Conservation (phyloP, 2,113 vertebrate species). For the Crotophaga sulcirostris region DNA sequence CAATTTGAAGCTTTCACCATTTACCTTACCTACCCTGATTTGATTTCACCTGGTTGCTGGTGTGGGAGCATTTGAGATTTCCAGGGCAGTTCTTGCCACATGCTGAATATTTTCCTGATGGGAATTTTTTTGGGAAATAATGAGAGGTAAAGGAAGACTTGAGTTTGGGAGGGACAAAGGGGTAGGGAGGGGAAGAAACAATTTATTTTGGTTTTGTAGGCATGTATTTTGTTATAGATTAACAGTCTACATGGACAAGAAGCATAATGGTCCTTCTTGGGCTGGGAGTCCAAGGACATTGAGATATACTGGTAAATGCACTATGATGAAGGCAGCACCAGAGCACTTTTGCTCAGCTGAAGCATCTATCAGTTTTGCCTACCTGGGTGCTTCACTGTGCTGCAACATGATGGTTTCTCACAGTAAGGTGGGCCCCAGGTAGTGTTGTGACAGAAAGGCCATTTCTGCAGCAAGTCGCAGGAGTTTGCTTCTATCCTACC, state of each 20-base stretch:
- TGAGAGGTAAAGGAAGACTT: not conserved
- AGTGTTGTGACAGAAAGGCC: not conserved
- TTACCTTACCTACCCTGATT: not conserved
- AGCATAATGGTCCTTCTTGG: not conserved
- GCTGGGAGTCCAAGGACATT: not conserved
- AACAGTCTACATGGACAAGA: not conserved
- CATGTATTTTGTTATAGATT: not conserved
- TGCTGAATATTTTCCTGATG: not conserved
- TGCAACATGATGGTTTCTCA: not conserved
- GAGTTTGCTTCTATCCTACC: not conserved
- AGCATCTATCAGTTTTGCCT: not conserved
- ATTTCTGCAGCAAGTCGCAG: not conserved
- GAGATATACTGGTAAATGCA: not conserved
- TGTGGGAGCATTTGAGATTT: not conserved
- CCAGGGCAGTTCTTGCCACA: not conserved
- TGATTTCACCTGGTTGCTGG: not conserved
- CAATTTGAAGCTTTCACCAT: not conserved
- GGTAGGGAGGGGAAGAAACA: accelerated
- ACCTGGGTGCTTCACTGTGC: too few relatives aligned
- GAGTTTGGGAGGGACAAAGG: not conserved
- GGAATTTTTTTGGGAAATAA: not conserved
- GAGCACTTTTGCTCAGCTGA: not conserved
- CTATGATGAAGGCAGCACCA: not conserved
- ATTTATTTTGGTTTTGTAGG: not conserved
- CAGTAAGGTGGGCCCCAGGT: not conserved